A percentile compares a stretch with the other conserved stretches of the same genome.
phyloP scores from a whole-genome alignment of 1,140 invertebrate species.

The Patella vulgata region DNA sequence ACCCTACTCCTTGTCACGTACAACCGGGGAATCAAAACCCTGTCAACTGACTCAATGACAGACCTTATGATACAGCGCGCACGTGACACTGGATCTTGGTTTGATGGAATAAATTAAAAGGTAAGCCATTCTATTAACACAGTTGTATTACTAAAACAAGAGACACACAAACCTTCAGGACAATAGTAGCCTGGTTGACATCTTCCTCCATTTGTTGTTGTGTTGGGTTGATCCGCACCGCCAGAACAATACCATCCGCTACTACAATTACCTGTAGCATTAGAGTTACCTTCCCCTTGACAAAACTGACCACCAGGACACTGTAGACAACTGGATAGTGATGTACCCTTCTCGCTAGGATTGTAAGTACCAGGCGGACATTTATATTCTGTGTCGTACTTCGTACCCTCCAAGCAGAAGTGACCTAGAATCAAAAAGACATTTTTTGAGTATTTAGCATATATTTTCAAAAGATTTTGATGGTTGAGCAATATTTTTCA shows the following conservation, averaged over 20 bases:
- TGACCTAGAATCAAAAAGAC: constrained; percentile 44
- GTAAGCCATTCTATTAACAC: too few relatives aligned
- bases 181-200: constrained; percentile 59
- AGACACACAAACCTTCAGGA: constrained; percentile 49
- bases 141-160: too few relatives aligned
- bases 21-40: too few relatives aligned
- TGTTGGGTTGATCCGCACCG: constrained; percentile 50
- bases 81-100: too few relatives aligned
- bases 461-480: too few relatives aligned
- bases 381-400: constrained; percentile 42
- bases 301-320: constrained; percentile 61
- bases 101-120: too few relatives aligned
- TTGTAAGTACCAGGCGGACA: constrained; percentile 59
- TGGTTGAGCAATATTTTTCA: too few relatives aligned
- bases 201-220: constrained; percentile 52
- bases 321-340: constrained; percentile 38
- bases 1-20: too few relatives aligned
- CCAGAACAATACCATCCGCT: constrained; percentile 60
- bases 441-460: too few relatives aligned
- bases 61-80: too few relatives aligned
- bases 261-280: constrained; percentile 59
- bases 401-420: constrained; percentile 60
- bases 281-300: constrained; percentile 49
- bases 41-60: too few relatives aligned
- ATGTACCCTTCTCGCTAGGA: constrained; percentile 33